These are phyloP conservation scores for Coptodon bakossiorum DNA, from an alignment of 2,113 vertebrate species.

Conservation along the genomic window DNA sequence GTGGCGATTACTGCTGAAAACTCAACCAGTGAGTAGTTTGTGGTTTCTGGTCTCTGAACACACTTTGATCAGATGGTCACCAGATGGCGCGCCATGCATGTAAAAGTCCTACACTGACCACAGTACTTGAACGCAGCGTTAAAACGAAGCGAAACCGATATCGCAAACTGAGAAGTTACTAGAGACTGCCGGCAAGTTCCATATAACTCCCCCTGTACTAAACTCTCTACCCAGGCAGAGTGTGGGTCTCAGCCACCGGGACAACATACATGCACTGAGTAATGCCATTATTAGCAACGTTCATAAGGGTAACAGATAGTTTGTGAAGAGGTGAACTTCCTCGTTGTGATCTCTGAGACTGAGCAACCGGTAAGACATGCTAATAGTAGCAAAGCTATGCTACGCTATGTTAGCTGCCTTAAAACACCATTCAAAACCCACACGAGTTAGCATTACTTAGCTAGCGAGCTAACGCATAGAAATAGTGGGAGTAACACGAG, in stretches of 20 bases:
- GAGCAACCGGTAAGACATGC: constrained; percentile 14
- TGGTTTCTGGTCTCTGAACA: not conserved
- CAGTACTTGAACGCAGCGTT: not conserved
- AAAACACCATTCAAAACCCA: not conserved
- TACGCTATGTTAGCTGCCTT: not conserved
- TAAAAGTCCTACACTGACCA: not conserved
- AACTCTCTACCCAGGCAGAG: not conserved
- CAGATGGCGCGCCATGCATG: not conserved
- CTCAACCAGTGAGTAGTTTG: not conserved
- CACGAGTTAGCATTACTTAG: not conserved
- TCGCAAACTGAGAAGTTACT: not conserved
- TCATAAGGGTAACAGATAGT: not conserved
- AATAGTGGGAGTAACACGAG: not conserved
- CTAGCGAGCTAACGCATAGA: not conserved
- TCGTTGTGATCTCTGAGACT: not conserved
- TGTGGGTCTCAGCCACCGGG: not conserved
- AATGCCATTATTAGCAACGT: not conserved
- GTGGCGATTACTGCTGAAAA: not conserved
- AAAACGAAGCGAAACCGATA: constrained; percentile 20
- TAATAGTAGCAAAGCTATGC: not conserved
- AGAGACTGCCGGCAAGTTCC: not conserved
- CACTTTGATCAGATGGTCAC: not conserved
- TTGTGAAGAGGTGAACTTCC: not conserved
- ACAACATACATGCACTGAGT: not conserved
- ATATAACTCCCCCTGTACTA: too few relatives aligned